These are phyloP conservation scores for Zele albiditarsus DNA, from an alignment of 2,888 invertebrate genomes.

Conservation along the genomic window DNA sequence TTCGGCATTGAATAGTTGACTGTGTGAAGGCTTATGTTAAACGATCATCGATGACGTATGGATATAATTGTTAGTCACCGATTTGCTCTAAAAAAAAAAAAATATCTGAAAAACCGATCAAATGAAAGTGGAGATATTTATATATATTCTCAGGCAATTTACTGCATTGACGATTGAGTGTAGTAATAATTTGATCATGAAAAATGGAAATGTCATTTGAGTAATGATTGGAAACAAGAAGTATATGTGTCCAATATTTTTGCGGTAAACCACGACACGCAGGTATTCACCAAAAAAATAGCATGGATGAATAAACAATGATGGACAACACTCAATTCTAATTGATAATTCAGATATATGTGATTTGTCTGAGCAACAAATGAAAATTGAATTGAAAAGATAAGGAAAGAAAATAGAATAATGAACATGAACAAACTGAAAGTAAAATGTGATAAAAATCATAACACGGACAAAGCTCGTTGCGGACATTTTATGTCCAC, in stretches of 20 bases:
- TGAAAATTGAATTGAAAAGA: not conserved
- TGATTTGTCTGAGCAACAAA: not conserved
- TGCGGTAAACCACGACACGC: not conserved
- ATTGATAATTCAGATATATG: not conserved
- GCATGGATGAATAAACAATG: not conserved
- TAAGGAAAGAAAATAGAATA: conserved; percentile 1
- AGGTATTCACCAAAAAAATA: not conserved
- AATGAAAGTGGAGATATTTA: not conserved
- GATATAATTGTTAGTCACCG: not conserved
- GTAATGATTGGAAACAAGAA: not conserved
- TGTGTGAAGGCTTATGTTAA: not conserved
- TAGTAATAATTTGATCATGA: not conserved
- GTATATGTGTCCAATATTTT: not conserved
- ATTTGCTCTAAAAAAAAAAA: not conserved
- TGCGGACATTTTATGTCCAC: conserved; percentile 32
- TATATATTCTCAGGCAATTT: not conserved
- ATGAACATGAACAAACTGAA: conserved; percentile 52
- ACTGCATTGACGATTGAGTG: not conserved
- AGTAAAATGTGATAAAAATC: conserved; percentile 41
- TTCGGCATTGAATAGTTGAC: not conserved
- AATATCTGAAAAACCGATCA: not conserved
- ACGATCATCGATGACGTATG: not conserved
- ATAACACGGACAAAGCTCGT: conserved; percentile 19
- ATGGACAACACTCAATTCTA: not conserved
- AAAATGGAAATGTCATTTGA: not conserved